A percentile compares a stretch with the other conserved stretches of the same genome.
Conservation (phyloP, 2,113 vertebrate genomes). For the Mirza zaza region DNA sequence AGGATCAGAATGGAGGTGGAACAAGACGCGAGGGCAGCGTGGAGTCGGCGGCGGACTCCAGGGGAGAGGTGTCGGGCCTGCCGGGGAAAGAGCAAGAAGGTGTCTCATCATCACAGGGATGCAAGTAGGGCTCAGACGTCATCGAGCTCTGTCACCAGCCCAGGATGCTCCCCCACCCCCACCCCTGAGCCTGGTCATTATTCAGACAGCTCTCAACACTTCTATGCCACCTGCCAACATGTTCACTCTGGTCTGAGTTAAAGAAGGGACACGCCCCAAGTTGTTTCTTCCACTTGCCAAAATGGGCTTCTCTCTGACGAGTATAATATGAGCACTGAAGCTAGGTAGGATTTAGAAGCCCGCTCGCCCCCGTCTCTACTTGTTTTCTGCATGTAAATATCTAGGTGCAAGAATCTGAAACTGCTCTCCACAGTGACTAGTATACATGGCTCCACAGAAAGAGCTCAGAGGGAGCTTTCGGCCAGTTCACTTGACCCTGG, state of each 20-base stretch:
- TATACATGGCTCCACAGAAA: background rate
- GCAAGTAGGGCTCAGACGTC: accelerated
- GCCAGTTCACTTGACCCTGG: background rate
- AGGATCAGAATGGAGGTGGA: conserved; percentile 95
- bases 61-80: conserved; percentile 89
- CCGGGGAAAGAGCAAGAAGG: conserved; percentile 44
- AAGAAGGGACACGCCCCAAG: background rate
- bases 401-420: background rate
- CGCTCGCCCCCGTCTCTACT: too few relatives aligned
- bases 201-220: background rate
- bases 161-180: too few relatives aligned
- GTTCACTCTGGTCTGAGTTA: background rate
- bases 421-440: background rate
- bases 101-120: background rate
- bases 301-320: background rate
- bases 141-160: background rate
- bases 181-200: background rate
- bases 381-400: background rate
- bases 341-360: background rate
- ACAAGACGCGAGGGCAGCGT: conserved; percentile 91
- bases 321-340: background rate
- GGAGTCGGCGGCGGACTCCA: conserved; percentile 86
- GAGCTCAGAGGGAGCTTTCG: background rate
- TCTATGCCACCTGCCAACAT: background rate
- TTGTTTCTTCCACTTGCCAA: background rate